A percentile compares a stretch with the other conserved stretches of the same genome.
These are phyloP conservation scores for Zonitis immaculata DNA, from an alignment of 2,888 invertebrate species.

Conservation along the genomic window DNA sequence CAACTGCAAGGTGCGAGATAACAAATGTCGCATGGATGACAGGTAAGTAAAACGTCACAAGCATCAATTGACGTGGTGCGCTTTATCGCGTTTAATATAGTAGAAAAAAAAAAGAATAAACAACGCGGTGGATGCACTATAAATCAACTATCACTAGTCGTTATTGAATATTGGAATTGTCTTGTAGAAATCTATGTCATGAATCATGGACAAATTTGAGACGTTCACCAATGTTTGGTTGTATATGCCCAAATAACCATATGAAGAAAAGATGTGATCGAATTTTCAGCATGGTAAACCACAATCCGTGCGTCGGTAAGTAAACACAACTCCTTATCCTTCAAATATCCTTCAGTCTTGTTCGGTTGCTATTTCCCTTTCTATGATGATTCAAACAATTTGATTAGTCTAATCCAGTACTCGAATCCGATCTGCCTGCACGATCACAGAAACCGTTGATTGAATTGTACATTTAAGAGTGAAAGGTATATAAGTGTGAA, in stretches of 20 bases:
- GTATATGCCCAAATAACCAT: conserved; percentile 87
- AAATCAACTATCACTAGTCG: conserved; percentile 7
- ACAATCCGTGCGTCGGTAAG: conserved; percentile 94
- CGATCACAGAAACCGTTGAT: conserved; percentile 19
- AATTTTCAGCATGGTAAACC: conserved; percentile 84
- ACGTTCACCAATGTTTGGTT: conserved; percentile 85
- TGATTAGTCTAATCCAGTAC: conserved; percentile 18
- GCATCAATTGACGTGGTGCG: not conserved
- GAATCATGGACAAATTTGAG: conserved; percentile 84
- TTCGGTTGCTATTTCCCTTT: conserved; percentile 14
- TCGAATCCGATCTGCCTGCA: conserved; percentile 20
- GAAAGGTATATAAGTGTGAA: conserved; percentile 6
- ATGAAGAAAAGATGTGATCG: conserved; percentile 86
- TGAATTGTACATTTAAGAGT: conserved; percentile 18
- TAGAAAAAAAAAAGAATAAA: not conserved
- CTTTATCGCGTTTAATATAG: conserved; percentile 6
- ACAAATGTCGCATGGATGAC: conserved; percentile 85
- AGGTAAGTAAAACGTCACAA: conserved; percentile 58
- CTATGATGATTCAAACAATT: conserved; percentile 12
- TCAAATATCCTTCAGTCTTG: conserved; percentile 10
- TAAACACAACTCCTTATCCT: conserved; percentile 28
- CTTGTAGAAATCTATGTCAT: conserved; percentile 73
- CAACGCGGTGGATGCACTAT: conserved; percentile 5
- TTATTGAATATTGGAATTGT: conserved; percentile 15
- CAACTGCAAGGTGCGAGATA: conserved; percentile 81